Percentiles rank a stretch among this genome's conserved stretches.
Evolutionary conservation across 2,888 invertebrate species (phyloP).

Genomic region (Macaria notata): DNA sequence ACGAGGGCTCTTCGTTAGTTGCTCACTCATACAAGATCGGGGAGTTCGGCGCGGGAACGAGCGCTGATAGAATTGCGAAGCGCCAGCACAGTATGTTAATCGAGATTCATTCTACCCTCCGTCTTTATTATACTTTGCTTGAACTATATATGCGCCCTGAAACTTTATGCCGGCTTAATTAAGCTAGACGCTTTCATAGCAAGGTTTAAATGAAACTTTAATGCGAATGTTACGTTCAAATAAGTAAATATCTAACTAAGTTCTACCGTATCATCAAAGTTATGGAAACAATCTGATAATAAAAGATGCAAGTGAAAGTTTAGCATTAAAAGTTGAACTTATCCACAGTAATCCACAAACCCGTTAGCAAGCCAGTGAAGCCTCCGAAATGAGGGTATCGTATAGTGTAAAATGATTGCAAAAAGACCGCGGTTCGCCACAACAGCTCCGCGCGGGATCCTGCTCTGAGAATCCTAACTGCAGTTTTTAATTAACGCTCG

Average conservation of each 20-base stretch:
- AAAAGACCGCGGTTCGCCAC: constrained; percentile 25
- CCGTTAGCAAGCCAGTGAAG: constrained; percentile 23
- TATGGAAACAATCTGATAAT: not conserved
- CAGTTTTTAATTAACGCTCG: constrained; percentile 68
- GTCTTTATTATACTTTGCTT: constrained; percentile 30
- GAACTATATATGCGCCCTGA: constrained; percentile 3
- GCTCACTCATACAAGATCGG: constrained; percentile 63
- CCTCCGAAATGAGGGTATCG: constrained; percentile 26
- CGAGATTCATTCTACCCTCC: constrained; percentile 35
- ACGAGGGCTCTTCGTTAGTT: constrained; percentile 71
- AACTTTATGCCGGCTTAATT: constrained; percentile 10
- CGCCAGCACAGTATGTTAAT: constrained; percentile 41
- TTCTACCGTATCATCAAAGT: not conserved
- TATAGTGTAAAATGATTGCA: constrained; percentile 24
- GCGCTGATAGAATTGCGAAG: constrained; percentile 35
- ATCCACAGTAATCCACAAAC: constrained; percentile 18
- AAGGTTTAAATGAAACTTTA: not conserved
- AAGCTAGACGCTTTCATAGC: not conserved
- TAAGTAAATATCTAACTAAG: too few species aligned
- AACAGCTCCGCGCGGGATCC: constrained; percentile 24
- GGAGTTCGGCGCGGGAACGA: constrained; percentile 27
- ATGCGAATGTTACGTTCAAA: not conserved
- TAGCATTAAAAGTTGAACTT: constrained; percentile 1
- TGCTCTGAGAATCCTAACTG: constrained; percentile 54
- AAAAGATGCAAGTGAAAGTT: constrained; percentile 1